A percentile compares a stretch with the other conserved stretches of the same genome.
Conservation (phyloP, 2,888 invertebrate genomes). For the Acleris literana region DNA sequence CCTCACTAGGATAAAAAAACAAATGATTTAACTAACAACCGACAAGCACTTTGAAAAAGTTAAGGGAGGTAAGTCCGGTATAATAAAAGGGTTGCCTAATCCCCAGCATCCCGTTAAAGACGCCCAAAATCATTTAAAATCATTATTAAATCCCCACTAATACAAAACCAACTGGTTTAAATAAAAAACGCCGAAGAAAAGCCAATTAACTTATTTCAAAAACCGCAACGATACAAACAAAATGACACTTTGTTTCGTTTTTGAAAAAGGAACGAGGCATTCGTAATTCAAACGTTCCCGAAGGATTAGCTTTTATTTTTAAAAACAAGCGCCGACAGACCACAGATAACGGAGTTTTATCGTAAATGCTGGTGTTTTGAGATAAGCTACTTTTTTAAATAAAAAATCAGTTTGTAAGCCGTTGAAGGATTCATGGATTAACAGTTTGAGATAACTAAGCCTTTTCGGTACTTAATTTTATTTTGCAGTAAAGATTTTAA, state of each 20-base stretch:
- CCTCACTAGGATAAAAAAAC: too few species aligned
- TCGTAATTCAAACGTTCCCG: slow-evolving; percentile 30
- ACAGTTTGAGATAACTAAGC: slow-evolving; percentile 24
- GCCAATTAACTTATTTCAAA: slow-evolving; percentile 36
- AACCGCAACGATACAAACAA: slow-evolving; percentile 33
- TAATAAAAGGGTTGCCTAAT: background rate
- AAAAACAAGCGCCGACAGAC: slow-evolving; percentile 45
- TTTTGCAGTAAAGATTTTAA: slow-evolving; percentile 20
- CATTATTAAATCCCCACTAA: slow-evolving; percentile 2
- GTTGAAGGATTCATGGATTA: slow-evolving; percentile 31
- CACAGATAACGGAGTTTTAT: slow-evolving; percentile 59
- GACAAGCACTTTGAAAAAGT: background rate
- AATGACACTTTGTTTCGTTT: slow-evolving; percentile 32
- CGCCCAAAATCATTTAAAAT: slow-evolving; percentile 12
- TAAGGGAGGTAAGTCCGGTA: background rate
- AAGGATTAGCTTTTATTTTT: slow-evolving; percentile 45
- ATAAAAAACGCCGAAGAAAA: slow-evolving; percentile 24
- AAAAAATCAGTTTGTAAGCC: slow-evolving; percentile 26
- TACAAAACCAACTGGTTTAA: slow-evolving; percentile 11
- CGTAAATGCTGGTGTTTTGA: slow-evolving; percentile 64
- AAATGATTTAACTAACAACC: too few species aligned
- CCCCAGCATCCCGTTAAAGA: slow-evolving; percentile 1
- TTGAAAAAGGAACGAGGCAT: slow-evolving; percentile 23
- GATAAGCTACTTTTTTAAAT: slow-evolving; percentile 60
- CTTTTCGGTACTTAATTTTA: slow-evolving; percentile 11